Conservation (phyloP, 2,888 invertebrate species). For the Euproctis similis region DNA sequence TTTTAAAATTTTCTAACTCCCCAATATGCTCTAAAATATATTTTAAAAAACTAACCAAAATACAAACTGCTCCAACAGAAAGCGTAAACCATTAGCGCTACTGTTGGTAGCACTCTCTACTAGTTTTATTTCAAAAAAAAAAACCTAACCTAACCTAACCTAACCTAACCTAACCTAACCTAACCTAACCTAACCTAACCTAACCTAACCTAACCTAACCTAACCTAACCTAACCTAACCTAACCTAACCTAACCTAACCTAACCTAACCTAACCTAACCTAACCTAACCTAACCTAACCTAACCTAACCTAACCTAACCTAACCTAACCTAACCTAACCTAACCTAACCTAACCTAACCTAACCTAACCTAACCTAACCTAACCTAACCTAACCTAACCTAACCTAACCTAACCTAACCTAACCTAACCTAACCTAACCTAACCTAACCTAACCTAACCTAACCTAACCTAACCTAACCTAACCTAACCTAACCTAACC, state of each 20-base stretch:
- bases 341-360: conserved; percentile 11
- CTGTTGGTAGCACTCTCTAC: too few relatives aligned
- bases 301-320: conserved; percentile 8
- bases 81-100: too few relatives aligned
- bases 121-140: too few relatives aligned
- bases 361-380: conserved; percentile 10
- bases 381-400: conserved; percentile 8
- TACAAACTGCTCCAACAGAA: too few relatives aligned
- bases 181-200: conserved; percentile 10
- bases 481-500: conserved; percentile 13
- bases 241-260: conserved; percentile 10
- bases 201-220: conserved; percentile 10
- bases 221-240: conserved; percentile 11
- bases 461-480: conserved; percentile 11
- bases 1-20: too few relatives aligned
- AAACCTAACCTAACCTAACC: conserved; percentile 14
- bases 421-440: conserved; percentile 10
- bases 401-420: conserved; percentile 7
- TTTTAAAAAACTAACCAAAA: too few relatives aligned
- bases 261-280: conserved; percentile 12
- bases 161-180: conserved; percentile 11
- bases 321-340: conserved; percentile 7
- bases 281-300: conserved; percentile 6
- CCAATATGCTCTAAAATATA: too few relatives aligned
- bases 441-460: conserved; percentile 8